Conservation (phyloP, 2,797 vertebrate genomes). For the Oreortyx pictus region DNA sequence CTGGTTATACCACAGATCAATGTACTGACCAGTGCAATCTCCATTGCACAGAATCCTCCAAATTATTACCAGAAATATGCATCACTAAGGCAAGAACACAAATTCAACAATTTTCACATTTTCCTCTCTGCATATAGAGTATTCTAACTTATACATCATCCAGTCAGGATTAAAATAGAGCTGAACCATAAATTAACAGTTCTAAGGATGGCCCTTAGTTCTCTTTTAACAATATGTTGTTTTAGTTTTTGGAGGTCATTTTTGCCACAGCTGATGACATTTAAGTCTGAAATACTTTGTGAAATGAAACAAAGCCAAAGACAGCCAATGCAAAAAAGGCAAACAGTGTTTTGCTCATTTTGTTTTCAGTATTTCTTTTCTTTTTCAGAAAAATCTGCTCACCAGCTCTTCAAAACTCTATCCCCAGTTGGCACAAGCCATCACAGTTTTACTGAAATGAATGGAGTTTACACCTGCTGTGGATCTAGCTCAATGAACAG, state of each 20-base stretch:
- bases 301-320: slow-evolving; percentile 11
- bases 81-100: not conserved
- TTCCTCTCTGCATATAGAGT: not conserved
- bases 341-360: slow-evolving; percentile 18
- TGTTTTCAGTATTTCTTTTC: not conserved
- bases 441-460: not conserved
- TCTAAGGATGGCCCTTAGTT: not conserved
- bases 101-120: not conserved
- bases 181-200: not conserved
- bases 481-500: not conserved
- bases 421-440: not conserved
- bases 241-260: not conserved
- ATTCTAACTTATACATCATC: not conserved
- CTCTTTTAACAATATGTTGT: not conserved
- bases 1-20: not conserved
- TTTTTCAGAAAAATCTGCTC: not conserved
- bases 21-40: not conserved
- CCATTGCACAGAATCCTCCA: not conserved
- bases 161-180: not conserved
- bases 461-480: slow-evolving; percentile 7
- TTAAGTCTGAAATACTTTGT: slow-evolving; percentile 21
- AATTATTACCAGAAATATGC: not conserved
- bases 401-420: not conserved
- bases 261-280: slow-evolving; percentile 20
- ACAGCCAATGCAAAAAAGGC: not conserved